Percentiles rank a stretch among this genome's conserved stretches.
Evolutionary conservation across 2,113 vertebrate species (phyloP).

Genomic region (Leptobrachium ailaonicum): DNA sequence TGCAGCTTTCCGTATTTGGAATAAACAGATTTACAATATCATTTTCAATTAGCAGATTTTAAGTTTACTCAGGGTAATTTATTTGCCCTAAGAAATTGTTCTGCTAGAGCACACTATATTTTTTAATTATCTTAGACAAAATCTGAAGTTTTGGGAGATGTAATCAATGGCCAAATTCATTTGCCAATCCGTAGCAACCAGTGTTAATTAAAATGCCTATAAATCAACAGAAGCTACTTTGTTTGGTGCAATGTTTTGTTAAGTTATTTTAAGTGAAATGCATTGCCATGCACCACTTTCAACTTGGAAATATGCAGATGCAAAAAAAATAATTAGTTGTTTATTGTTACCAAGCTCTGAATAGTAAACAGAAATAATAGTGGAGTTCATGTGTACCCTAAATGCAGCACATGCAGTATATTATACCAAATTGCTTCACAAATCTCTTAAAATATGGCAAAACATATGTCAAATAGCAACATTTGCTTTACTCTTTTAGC

Average conservation of each 20-base stretch:
- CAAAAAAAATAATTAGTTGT: no score
- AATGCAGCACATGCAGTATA: no score
- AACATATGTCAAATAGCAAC: no score
- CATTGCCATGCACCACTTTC: background rate
- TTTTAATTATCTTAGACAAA: conserved; percentile 43
- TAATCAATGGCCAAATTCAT: conserved; percentile 36
- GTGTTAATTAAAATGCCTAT: conserved; percentile 39
- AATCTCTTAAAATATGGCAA: no score
- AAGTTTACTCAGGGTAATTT: conserved; percentile 41
- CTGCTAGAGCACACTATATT: conserved; percentile 33
- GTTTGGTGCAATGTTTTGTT: conserved; percentile 28
- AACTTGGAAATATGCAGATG: background rate
- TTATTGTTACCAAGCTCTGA: no score
- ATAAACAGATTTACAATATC: conserved; percentile 50
- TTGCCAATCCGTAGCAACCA: conserved; percentile 21
- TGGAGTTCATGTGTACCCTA: no score
- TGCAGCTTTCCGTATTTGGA: conserved; percentile 38
- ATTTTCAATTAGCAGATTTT: conserved; percentile 46
- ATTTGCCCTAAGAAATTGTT: conserved; percentile 41
- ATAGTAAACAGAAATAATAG: no score
- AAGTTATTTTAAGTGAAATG: conserved; percentile 14
- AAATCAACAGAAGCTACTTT: conserved; percentile 26
- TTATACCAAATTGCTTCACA: no score
- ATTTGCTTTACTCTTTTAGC: no score
- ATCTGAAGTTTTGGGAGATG: conserved; percentile 28